These are phyloP conservation scores for Esox lucius DNA, from an alignment of 2,797 vertebrate genomes.

Conservation along the genomic window DNA sequence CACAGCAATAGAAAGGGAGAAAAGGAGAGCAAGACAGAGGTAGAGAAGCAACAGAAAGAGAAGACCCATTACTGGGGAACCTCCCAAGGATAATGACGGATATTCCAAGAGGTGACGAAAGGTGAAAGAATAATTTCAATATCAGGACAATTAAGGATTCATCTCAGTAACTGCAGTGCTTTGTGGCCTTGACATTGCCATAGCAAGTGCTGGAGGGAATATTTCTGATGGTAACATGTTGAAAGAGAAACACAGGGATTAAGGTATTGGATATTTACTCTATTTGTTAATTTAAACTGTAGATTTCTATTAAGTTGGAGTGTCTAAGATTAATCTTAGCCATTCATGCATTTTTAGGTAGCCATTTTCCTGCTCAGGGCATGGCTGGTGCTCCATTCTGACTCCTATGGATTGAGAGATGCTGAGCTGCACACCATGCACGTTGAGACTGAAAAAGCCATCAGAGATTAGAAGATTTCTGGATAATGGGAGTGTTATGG, in stretches of 20 bases:
- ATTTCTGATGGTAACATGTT: constrained; percentile 20
- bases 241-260: constrained; percentile 4
- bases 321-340: neutral
- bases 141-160: constrained; percentile 23
- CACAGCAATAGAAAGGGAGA: neutral
- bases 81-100: constrained; percentile 52
- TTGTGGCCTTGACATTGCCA: constrained; percentile 4
- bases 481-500: neutral
- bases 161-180: constrained; percentile 19
- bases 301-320: constrained; percentile 23
- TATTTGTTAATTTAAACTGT: constrained; percentile 42
- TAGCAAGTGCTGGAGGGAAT: constrained; percentile 25
- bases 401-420: neutral
- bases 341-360: too few species aligned
- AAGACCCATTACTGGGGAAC: constrained; percentile 35
- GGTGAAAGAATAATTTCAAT: constrained; percentile 3
- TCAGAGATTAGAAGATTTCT: neutral
- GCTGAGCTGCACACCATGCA: neutral
- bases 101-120: constrained; percentile 54
- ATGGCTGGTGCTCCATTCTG: neutral
- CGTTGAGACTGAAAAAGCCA: neutral
- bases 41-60: constrained; percentile 45
- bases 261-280: constrained; percentile 35
- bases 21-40: constrained; percentile 12
- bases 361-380: too few species aligned